Evolutionary conservation across 2,888 invertebrate genomes (phyloP), one percentile per base, ranked within the genome.

Genomic region (Synergus umbraculus): DNA sequence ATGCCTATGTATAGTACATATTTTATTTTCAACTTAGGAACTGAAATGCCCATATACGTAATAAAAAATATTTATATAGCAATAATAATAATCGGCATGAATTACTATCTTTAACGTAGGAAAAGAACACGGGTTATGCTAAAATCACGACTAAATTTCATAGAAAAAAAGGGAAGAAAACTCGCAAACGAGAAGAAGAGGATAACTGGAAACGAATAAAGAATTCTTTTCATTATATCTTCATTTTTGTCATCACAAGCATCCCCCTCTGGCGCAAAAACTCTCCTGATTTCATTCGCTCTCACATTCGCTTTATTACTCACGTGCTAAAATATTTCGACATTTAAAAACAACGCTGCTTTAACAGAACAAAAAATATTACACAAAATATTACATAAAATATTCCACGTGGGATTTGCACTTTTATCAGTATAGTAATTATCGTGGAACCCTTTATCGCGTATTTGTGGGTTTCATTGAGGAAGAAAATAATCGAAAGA

Each of bases 11-110:
- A 79, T 86, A 84, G 87, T 87, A 89, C 86, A 88, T 89, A 88
- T 89, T 89, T 89, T 89, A 89, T 89, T 89, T 89, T 86, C 89
- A 89, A 88, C 87, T 88, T 88, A 89, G 89, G 89, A 89, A 89
- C 89, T 89, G 87, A 89, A 89, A 89, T 89, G 88, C 89, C 89
- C 89, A 88, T 88, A 89, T 89, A 29, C 63, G 63, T 63, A 89
- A 89, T 89, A 88, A 88, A 89, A 89, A 89, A 89, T 89, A 88
- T 88, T 86, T 84, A 81, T 86, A 82, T 88, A 80, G 82, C 86
- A 86, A 84, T 83, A 84, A 84, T 86, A 87, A 88, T 87, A 83
- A 86, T 87, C 76, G 54, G 54, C 73, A 73, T 41, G 54, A 58
- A 78, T 83, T 86, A 87, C 86, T 87, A 87, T 87, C 10, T 69